These are phyloP conservation scores for Eutolmus rufibarbis DNA, from an alignment of 2,888 invertebrate species.

Conservation along the genomic window DNA sequence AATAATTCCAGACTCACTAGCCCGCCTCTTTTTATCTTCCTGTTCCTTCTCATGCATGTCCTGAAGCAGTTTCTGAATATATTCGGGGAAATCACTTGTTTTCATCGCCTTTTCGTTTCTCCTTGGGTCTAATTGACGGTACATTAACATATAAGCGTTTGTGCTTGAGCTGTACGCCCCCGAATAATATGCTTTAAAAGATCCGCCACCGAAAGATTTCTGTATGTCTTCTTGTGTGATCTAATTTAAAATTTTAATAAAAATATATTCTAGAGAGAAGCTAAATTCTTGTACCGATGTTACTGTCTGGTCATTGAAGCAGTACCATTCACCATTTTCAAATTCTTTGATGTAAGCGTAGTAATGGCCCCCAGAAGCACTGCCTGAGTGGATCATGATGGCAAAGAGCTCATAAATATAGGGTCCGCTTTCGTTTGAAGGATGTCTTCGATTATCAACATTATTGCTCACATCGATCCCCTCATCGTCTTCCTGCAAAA, in stretches of 20 bases:
- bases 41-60: slow-evolving; percentile 74
- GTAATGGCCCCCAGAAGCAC: slow-evolving; percentile 89
- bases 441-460: slow-evolving; percentile 54
- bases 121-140: slow-evolving; percentile 74
- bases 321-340: slow-evolving; percentile 78
- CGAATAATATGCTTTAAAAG: slow-evolving; percentile 73
- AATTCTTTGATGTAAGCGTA: slow-evolving; percentile 90
- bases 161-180: slow-evolving; percentile 81
- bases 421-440: slow-evolving; percentile 66
- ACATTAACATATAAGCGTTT: slow-evolving; percentile 92
- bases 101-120: slow-evolving; percentile 72
- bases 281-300: slow-evolving; percentile 65
- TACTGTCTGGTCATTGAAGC: slow-evolving; percentile 88
- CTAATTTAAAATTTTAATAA: slow-evolving; percentile 58
- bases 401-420: slow-evolving; percentile 87
- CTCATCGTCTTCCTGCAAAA: slow-evolving; percentile 70
- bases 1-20: slow-evolving; percentile 68
- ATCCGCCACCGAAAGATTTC: slow-evolving; percentile 85
- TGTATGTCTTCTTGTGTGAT: slow-evolving; percentile 82
- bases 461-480: slow-evolving; percentile 71
- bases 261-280: neutral
- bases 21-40: slow-evolving; percentile 64
- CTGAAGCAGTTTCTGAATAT: slow-evolving; percentile 72
- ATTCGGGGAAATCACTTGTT: slow-evolving; percentile 75
- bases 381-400: slow-evolving; percentile 91